phyloP scores from a whole-genome alignment of 2,888 invertebrate species.

The Tupiocoris notatus region DNA sequence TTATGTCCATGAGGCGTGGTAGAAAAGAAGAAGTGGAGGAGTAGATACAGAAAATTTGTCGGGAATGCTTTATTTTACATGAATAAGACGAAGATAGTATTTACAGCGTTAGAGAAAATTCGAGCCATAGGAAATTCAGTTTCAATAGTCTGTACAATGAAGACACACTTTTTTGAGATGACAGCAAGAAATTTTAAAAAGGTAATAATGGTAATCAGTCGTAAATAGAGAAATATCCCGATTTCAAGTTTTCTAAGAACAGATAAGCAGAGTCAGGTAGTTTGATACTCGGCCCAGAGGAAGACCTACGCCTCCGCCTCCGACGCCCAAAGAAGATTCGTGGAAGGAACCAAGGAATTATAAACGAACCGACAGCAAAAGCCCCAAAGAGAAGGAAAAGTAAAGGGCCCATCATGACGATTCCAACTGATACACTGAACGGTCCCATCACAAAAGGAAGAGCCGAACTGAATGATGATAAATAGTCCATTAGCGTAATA shows the following conservation, averaged over 20 bases:
- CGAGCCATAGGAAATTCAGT: too few species aligned
- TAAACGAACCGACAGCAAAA: conserved; percentile 62
- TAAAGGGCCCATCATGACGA: conserved; percentile 64
- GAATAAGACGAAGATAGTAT: background rate
- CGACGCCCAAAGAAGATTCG: conserved; percentile 53
- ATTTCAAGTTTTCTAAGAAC: conserved; percentile 40
- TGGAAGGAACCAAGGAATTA: conserved; percentile 66
- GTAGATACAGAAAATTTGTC: background rate
- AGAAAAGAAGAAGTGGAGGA: too few species aligned
- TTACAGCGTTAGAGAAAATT: background rate
- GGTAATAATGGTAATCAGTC: background rate
- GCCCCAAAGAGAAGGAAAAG: conserved; percentile 63
- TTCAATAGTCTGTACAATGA: too few species aligned
- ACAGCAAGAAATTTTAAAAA: too few species aligned
- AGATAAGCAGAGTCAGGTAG: conserved; percentile 38
- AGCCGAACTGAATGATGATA: conserved; percentile 57
- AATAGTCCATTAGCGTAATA: conserved; percentile 55
- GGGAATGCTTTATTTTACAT: background rate
- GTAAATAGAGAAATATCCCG: conserved; percentile 5
- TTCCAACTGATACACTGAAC: conserved; percentile 61
- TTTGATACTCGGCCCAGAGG: background rate
- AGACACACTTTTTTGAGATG: background rate
- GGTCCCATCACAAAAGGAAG: conserved; percentile 16
- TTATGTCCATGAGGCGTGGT: too few species aligned
- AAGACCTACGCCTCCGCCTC: conserved; percentile 29